These are phyloP conservation scores for Montifringilla adamsi DNA, from an alignment of 2,113 vertebrate genomes.

Conservation along the genomic window DNA sequence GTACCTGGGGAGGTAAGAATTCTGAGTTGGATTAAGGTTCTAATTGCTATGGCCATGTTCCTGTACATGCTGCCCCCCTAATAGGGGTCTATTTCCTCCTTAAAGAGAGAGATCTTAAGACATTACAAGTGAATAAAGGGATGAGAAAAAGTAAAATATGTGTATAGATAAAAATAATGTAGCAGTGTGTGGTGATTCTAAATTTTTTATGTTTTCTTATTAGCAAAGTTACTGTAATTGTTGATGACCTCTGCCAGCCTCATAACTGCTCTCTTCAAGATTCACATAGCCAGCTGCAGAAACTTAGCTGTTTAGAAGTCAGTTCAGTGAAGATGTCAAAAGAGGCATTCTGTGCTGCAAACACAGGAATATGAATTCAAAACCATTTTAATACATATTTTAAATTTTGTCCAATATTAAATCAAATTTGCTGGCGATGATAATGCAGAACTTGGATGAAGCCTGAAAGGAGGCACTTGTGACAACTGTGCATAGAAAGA, in stretches of 20 bases:
- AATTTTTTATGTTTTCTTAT: not conserved
- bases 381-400: not conserved
- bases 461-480: not conserved
- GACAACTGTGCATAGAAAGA: not conserved
- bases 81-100: not conserved
- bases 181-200: not conserved
- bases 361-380: accelerated
- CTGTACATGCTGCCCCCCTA: not conserved
- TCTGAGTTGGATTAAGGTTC: not conserved
- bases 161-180: not conserved
- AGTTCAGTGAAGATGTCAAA: not conserved
- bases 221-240: not conserved
- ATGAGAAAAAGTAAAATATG: not conserved
- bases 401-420: not conserved
- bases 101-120: not conserved
- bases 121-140: not conserved
- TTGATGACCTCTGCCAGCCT: not conserved
- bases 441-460: not conserved
- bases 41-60: not conserved
- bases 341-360: not conserved
- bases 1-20: conserved; percentile 93
- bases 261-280: not conserved
- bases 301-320: not conserved
- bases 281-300: not conserved
- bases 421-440: not conserved